phyloP scores from a whole-genome alignment of 2,888 invertebrate species.

The Hesperia comma region DNA sequence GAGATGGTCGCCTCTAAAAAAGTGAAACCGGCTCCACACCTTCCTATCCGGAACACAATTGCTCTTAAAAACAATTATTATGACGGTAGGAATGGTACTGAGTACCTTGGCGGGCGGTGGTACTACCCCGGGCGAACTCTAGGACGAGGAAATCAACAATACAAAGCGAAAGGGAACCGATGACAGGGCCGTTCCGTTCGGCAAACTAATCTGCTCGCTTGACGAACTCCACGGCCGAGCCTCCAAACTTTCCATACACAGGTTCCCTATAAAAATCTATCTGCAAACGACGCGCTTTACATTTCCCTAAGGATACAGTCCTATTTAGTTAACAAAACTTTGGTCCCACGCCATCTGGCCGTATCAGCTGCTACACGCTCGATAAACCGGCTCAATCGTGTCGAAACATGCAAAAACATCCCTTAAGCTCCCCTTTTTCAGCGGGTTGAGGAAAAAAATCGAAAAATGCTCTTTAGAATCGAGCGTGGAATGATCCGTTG shows the following conservation, averaged over 20 bases:
- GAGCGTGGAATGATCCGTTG: slow-evolving; percentile 3
- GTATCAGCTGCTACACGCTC: slow-evolving; percentile 36
- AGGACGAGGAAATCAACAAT: neutral
- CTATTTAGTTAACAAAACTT: slow-evolving; percentile 36
- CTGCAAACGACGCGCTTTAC: slow-evolving; percentile 8
- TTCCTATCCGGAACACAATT: no score
- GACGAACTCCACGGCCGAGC: neutral
- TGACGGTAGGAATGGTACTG: no score
- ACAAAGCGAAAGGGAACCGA: neutral
- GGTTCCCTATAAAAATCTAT: slow-evolving; percentile 17
- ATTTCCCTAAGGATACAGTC: slow-evolving; percentile 29
- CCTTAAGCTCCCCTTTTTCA: slow-evolving; percentile 24
- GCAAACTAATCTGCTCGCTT: neutral
- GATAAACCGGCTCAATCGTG: slow-evolving; percentile 47
- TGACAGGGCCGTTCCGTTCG: neutral
- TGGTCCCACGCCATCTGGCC: slow-evolving; percentile 21
- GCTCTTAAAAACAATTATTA: no score
- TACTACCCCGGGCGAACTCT: no score
- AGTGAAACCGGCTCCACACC: no score
- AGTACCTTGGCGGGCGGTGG: no score
- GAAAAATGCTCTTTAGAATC: slow-evolving; percentile 14
- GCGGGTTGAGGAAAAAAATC: slow-evolving; percentile 22
- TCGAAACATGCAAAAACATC: slow-evolving; percentile 37
- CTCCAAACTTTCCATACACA: neutral
- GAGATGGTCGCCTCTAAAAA: no score